Conservation (phyloP, 2,888 invertebrate species). For the Cheilosia variabilis region DNA sequence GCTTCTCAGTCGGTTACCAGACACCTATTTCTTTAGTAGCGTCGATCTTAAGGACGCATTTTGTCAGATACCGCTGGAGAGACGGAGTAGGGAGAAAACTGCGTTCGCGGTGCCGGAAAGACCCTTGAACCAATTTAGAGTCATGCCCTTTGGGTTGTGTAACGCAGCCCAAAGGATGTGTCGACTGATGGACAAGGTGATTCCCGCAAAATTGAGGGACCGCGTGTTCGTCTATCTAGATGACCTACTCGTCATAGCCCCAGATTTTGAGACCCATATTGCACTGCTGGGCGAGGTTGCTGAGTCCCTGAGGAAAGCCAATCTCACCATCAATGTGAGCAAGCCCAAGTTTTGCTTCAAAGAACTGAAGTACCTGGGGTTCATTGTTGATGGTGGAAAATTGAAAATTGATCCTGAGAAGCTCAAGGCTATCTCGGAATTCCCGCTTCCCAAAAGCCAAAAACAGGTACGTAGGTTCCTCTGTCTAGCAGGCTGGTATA, state of each 20-base stretch:
- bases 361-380: too few relatives aligned
- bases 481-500: background rate
- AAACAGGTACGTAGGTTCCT: too few relatives aligned
- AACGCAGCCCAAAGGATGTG: slow-evolving; percentile 67
- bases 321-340: too few relatives aligned
- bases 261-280: slow-evolving; percentile 30
- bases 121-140: background rate
- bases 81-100: background rate
- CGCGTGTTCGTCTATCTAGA: slow-evolving; percentile 7
- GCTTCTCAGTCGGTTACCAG: too few relatives aligned
- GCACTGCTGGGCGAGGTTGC: slow-evolving; percentile 35
- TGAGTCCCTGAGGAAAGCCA: too few relatives aligned
- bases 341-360: too few relatives aligned
- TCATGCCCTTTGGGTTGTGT: slow-evolving; percentile 48
- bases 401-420: slow-evolving; percentile 33
- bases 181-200: slow-evolving; percentile 44
- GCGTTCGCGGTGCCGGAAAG: background rate
- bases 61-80: too few relatives aligned
- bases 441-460: background rate
- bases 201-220: background rate
- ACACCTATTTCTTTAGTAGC: too few relatives aligned
- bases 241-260: slow-evolving; percentile 12
- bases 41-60: too few relatives aligned
- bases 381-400: background rate
- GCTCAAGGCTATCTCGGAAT: slow-evolving; percentile 1